A percentile compares a stretch with the other conserved stretches of the same genome.
Conservation (phyloP, 2,113 vertebrate species). For the Fregetta grallaria region DNA sequence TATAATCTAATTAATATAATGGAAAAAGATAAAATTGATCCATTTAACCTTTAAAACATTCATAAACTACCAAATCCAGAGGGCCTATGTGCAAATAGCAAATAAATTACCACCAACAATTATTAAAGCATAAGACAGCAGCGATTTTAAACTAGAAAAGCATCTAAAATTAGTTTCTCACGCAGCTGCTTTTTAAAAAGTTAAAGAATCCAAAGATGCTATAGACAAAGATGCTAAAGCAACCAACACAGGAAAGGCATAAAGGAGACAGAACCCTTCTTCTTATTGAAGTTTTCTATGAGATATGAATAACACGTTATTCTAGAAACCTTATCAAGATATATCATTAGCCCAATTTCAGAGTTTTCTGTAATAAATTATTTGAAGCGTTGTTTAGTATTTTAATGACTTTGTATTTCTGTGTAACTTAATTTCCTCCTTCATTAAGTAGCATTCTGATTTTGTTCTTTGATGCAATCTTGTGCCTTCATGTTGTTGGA, state of each 20-base stretch:
- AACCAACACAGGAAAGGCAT: not conserved
- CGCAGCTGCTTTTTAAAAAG: not conserved
- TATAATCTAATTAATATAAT: conserved; percentile 21
- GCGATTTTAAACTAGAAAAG: not conserved
- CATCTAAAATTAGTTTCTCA: not conserved
- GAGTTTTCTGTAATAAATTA: not conserved
- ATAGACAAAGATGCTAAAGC: not conserved
- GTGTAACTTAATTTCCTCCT: not conserved
- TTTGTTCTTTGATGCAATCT: not conserved
- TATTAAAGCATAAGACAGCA: conserved; percentile 10
- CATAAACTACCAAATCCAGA: conserved; percentile 22
- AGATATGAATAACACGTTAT: not conserved
- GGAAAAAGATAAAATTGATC: not conserved
- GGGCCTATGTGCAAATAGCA: not conserved
- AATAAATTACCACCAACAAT: not conserved
- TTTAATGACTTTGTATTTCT: not conserved
- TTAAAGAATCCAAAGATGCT: not conserved
- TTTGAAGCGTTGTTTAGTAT: not conserved
- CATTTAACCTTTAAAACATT: conserved; percentile 24
- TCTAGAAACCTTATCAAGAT: not conserved
- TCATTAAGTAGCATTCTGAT: not conserved
- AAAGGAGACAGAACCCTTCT: not conserved
- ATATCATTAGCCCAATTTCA: not conserved
- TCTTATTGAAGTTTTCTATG: not conserved
- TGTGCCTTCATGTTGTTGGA: not conserved